These are phyloP conservation scores for Drosophila ficusphila DNA, from an alignment of 1,140 invertebrate species.

Conservation along the genomic window DNA sequence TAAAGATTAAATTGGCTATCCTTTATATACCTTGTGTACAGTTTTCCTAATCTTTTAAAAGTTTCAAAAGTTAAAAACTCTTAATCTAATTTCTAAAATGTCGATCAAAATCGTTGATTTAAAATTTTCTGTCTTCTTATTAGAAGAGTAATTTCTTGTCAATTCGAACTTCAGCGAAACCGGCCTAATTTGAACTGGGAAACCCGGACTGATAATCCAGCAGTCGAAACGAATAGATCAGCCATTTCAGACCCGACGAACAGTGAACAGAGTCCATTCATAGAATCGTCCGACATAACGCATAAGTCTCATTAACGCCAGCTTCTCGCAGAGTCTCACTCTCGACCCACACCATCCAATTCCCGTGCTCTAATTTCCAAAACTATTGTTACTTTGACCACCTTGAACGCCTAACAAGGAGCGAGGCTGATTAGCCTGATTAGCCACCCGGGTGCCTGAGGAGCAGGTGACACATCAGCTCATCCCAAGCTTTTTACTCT, in stretches of 20 bases:
- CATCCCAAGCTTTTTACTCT: constrained; percentile 72
- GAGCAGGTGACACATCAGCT: constrained; percentile 79
- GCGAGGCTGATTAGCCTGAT: constrained; percentile 40
- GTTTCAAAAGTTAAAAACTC: too few species aligned
- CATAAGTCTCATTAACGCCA: constrained; percentile 21
- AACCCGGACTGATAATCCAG: not conserved
- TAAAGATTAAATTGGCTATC: too few species aligned
- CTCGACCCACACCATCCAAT: constrained; percentile 14
- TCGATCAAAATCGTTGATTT: too few species aligned
- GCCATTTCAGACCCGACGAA: constrained; percentile 17
- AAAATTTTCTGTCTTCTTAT: too few species aligned
- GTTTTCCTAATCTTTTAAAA: too few species aligned
- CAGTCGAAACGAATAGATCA: constrained; percentile 5
- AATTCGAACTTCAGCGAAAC: not conserved
- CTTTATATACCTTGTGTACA: too few species aligned
- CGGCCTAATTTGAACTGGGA: not conserved
- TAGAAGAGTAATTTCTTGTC: not conserved
- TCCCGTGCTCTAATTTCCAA: constrained; percentile 67
- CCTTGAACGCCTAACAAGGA: constrained; percentile 56
- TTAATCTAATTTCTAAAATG: too few species aligned
- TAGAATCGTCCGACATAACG: constrained; percentile 4
- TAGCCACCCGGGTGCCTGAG: constrained; percentile 59
- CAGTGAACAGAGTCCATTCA: not conserved
- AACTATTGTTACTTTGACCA: constrained; percentile 61
- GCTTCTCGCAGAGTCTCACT: constrained; percentile 38